Base-by-base conservation (phyloP, 2,888 invertebrate species). In the Willowsia nigromaculata region DNA sequence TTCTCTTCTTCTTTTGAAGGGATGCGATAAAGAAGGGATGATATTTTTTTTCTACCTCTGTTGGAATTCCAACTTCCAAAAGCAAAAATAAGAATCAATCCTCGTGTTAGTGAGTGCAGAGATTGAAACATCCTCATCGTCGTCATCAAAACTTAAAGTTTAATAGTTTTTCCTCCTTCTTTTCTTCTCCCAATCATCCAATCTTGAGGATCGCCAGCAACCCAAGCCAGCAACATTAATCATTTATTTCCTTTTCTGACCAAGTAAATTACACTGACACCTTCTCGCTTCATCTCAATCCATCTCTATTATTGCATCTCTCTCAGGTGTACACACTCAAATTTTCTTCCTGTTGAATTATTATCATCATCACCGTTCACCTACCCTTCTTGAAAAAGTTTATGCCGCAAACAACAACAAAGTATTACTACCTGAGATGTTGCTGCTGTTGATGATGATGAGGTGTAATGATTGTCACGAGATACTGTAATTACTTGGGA, bases 161-260 rank as follows among this genome's bases (percentile, higher is more conserved):
- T n/a, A n/a, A 74, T 27, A 59, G 27, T 74, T 81, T 81, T 81
- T 81, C 33, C 47, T 59, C 47, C 56, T 56, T 33, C 68, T 22
- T 74, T 47, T 47, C 68, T 68, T 18, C 47, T 47, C 43, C 85
- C 85, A 85, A 85, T 85, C 85, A 85, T 76, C 85, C 85, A 76
- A 53, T 53, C 40, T 40, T n/a, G n/a, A n/a, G n/a, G n/a, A 25
- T 62, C 81, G 62, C 53, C 59, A 37, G 2, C 78, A 59, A 37
- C 50, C 71, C 62, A 78, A 65, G n/a, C 87, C 87, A 80, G 30
- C 82, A 88, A 71, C 87, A 88, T 88, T 88, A 88, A 88, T 88
- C 87, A 88, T 88, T 88, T 88, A 88, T 88, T 88, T 82, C 81
- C 87, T 88, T 88, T 87, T 87, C 87, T 87, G 87, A 87, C 80